Evolutionary conservation across 2,888 invertebrate genomes (phyloP).

Genomic region (Carterocephalus palaemon): DNA sequence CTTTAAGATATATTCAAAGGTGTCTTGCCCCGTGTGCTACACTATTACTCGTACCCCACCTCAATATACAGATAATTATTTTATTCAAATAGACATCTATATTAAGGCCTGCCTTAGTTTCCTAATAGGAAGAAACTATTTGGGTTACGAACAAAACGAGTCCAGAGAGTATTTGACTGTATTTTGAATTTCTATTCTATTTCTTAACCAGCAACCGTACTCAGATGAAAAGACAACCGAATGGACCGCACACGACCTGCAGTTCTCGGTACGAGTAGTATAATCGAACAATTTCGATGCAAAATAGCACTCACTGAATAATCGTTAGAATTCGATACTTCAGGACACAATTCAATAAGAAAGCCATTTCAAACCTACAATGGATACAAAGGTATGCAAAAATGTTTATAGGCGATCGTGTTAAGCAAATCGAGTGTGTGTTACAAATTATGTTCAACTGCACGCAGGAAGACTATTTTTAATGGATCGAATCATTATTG

Average conservation of each 20-base stretch:
- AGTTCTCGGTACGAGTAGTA: slow-evolving; percentile 19
- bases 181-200: no score
- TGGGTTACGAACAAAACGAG: no score
- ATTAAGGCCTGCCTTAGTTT: no score
- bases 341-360: slow-evolving; percentile 24
- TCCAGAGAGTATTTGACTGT: no score
- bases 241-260: slow-evolving; percentile 7
- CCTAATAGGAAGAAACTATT: no score
- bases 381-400: slow-evolving; percentile 12
- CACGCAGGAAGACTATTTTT: slow-evolving; percentile 2
- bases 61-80: no score
- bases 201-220: no score
- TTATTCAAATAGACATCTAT: no score
- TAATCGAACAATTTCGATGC: slow-evolving; percentile 23
- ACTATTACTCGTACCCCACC: no score
- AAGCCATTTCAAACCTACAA: slow-evolving; percentile 12
- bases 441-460: slow-evolving; percentile 14
- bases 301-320: slow-evolving; percentile 18
- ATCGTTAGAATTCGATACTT: slow-evolving; percentile 18
- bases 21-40: no score
- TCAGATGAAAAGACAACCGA: slow-evolving; percentile 12
- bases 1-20: no score
- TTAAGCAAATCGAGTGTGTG: slow-evolving; percentile 10
- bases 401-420: slow-evolving; percentile 15
- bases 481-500: slow-evolving; percentile 6